Percentiles rank a stretch among this genome's conserved stretches.
Conservation (phyloP, 2,113 vertebrate species). For the Neomonachus schauinslandi region DNA sequence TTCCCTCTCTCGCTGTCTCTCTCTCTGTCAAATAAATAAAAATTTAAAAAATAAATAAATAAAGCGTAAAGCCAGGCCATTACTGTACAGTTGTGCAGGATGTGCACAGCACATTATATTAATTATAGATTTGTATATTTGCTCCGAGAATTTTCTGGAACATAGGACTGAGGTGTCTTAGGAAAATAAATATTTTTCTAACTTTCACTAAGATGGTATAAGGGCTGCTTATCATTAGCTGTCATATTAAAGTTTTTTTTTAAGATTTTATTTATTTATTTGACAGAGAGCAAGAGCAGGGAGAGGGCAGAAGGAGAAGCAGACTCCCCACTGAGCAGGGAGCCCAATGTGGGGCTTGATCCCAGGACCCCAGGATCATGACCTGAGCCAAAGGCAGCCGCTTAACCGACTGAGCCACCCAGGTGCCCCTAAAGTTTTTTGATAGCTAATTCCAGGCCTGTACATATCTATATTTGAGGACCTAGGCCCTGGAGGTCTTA, state of each 20-base stretch:
- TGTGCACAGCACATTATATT: background rate
- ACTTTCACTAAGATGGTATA: conserved; percentile 2
- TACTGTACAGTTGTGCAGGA: background rate
- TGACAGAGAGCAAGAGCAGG: too few relatives aligned
- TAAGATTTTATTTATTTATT: too few relatives aligned
- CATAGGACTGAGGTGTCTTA: background rate
- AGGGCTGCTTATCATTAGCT: background rate
- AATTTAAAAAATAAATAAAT: too few relatives aligned
- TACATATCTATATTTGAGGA: background rate
- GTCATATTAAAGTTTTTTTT: background rate
- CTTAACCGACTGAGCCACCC: too few relatives aligned
- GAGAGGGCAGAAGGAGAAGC: too few relatives aligned
- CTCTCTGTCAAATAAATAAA: too few relatives aligned
- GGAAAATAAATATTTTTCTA: background rate
- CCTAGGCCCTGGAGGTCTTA: background rate
- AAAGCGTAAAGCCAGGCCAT: background rate
- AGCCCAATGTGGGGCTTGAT: too few relatives aligned
- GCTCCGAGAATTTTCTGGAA: background rate
- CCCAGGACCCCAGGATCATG: too few relatives aligned
- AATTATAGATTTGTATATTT: background rate
- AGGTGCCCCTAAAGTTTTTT: background rate
- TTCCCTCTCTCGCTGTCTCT: too few relatives aligned
- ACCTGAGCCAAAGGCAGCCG: too few relatives aligned
- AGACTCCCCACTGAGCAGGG: too few relatives aligned
- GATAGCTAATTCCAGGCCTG: background rate